Evolutionary conservation across 2,888 invertebrate species (phyloP).

Genomic region (Epinotia ramella): DNA sequence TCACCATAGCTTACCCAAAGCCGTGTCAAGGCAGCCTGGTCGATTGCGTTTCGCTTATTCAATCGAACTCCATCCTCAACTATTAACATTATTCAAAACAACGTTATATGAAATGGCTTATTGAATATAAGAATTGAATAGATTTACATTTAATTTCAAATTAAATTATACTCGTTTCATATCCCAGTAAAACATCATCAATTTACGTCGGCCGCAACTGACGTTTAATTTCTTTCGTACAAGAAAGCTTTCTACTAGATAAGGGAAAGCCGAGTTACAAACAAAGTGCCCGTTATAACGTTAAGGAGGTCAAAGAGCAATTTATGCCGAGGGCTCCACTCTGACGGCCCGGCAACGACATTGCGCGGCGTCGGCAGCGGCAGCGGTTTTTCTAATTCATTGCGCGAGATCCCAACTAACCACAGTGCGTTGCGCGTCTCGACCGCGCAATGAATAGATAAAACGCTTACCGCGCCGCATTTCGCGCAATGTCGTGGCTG

Average conservation of each 20-base stretch:
- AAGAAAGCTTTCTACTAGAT: neutral
- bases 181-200: slow-evolving; percentile 4
- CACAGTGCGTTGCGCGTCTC: too few species aligned
- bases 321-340: slow-evolving; percentile 6
- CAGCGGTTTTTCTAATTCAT: too few species aligned
- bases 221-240: slow-evolving; percentile 12
- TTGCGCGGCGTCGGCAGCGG: too few species aligned
- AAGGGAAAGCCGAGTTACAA: neutral
- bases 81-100: neutral
- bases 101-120: neutral
- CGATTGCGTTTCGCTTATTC: too few species aligned
- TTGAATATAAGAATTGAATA: neutral
- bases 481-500: too few species aligned
- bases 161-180: neutral
- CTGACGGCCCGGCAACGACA: neutral
- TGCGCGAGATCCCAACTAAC: too few species aligned
- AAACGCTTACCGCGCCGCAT: too few species aligned
- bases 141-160: too few species aligned
- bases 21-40: too few species aligned
- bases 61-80: too few species aligned
- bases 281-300: slow-evolving; percentile 15
- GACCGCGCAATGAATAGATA: too few species aligned
- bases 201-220: slow-evolving; percentile 12
- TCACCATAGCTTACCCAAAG: too few species aligned
- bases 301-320: slow-evolving; percentile 9